These are phyloP conservation scores for Holotrichia oblita DNA, from an alignment of 1,140 invertebrate species.

Conservation along the genomic window DNA sequence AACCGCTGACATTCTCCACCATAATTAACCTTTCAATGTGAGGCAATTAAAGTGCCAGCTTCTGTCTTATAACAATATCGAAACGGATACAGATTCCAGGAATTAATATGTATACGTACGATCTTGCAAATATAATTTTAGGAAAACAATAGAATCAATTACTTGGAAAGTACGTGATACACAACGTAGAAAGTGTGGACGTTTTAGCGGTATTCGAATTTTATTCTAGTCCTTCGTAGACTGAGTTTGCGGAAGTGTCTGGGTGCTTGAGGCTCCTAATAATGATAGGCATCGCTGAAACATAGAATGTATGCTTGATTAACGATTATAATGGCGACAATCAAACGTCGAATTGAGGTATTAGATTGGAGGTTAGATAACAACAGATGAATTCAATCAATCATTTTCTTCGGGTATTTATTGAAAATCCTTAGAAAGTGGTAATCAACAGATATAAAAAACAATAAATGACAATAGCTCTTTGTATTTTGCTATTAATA, in stretches of 20 bases:
- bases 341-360: not conserved
- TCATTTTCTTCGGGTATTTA: no score
- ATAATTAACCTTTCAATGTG: not conserved
- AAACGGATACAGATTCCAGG: not conserved
- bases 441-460: no score
- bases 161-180: no score
- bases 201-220: not conserved
- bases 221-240: not conserved
- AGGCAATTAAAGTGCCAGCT: not conserved
- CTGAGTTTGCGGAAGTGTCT: constrained; percentile 9
- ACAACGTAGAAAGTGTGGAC: not conserved
- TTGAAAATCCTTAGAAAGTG: no score
- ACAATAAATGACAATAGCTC: no score
- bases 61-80: not conserved
- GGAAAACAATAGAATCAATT: no score
- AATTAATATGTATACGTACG: not conserved
- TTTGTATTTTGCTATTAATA: no score
- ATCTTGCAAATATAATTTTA: not conserved
- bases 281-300: constrained; percentile 16
- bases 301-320: not conserved
- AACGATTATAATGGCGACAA: not conserved
- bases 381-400: no score
- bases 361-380: no score
- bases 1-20: not conserved
- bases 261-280: not conserved